A percentile compares a stretch with the other conserved stretches of the same genome.
phyloP scores from a whole-genome alignment of 53 echinoderm and acorn worm species.

The Mesocentrotus franciscanus region DNA sequence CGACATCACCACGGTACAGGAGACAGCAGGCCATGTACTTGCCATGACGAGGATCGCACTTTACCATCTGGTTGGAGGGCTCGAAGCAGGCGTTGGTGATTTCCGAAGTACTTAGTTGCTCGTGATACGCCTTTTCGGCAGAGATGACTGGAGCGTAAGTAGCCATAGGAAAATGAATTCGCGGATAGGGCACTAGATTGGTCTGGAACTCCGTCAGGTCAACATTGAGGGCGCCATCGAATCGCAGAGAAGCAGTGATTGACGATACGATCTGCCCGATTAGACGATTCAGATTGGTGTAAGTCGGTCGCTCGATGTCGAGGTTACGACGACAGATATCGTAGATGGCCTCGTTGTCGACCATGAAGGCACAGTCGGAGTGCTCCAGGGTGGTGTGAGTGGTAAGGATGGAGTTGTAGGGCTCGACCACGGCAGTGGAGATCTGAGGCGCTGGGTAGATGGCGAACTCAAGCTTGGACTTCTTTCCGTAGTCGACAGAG shows the following conservation, averaged over 20 bases:
- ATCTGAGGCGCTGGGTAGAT: slow-evolving; percentile 91
- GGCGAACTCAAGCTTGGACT: slow-evolving; percentile 95
- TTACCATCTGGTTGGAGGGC: slow-evolving; percentile 90
- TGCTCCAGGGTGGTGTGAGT: slow-evolving; percentile 96
- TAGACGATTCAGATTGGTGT: slow-evolving; percentile 76
- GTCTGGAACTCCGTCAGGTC: slow-evolving; percentile 76
- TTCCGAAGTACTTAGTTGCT: slow-evolving; percentile 35
- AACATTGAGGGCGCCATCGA: slow-evolving; percentile 74
- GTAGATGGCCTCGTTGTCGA: slow-evolving; percentile 99
- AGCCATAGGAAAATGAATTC: slow-evolving; percentile 65
- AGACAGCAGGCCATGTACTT: slow-evolving; percentile 92
- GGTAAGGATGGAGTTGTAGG: slow-evolving; percentile 93
- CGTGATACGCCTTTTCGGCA: slow-evolving; percentile 76
- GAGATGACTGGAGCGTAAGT: slow-evolving; percentile 75
- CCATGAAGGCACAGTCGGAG: slow-evolving; percentile 99
- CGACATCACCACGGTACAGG: slow-evolving; percentile 88
- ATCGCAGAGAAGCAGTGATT: slow-evolving; percentile 74
- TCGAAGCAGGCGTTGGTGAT: slow-evolving; percentile 91
- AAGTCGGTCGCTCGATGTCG: slow-evolving; percentile 81
- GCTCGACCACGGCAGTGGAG: slow-evolving; percentile 95
- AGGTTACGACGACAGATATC: slow-evolving; percentile 86
- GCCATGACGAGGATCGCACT: slow-evolving; percentile 89
- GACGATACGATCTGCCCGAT: slow-evolving; percentile 74
- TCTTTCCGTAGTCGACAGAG: slow-evolving; percentile 98
- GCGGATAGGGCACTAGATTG: slow-evolving; percentile 62